Conservation (phyloP, 2,888 invertebrate species). For the Synergus japonicus region DNA sequence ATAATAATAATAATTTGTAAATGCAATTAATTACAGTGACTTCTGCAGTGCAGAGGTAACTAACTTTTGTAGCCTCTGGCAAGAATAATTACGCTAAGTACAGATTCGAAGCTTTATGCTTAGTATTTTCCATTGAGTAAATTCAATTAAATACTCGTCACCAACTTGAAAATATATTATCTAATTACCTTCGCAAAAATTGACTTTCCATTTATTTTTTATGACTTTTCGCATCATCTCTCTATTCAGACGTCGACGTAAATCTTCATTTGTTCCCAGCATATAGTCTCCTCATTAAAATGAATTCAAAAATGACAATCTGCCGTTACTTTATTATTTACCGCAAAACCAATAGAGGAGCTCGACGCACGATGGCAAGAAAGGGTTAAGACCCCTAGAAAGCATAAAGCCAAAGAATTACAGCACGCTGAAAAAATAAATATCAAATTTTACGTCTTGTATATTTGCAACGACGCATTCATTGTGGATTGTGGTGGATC, state of each 20-base stretch:
- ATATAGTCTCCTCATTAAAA: constrained; percentile 24
- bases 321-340: constrained; percentile 40
- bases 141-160: background rate
- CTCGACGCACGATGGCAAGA: background rate
- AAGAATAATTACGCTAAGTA: background rate
- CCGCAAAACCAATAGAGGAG: constrained; percentile 30
- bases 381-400: constrained; percentile 41
- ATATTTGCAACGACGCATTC: constrained; percentile 2
- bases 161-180: constrained; percentile 22
- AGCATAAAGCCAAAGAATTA: constrained; percentile 36
- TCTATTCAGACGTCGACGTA: constrained; percentile 24
- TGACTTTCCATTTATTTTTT: constrained; percentile 37
- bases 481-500: background rate
- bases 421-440: constrained; percentile 36
- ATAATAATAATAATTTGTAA: too few species aligned
- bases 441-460: constrained; percentile 36
- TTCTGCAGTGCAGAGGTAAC: too few species aligned
- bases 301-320: constrained; percentile 13
- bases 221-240: constrained; percentile 32
- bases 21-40: too few species aligned
- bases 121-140: background rate
- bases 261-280: constrained; percentile 39
- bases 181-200: constrained; percentile 25
- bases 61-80: too few species aligned
- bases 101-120: background rate